A percentile compares a stretch with the other conserved stretches of the same genome.
Evolutionary conservation across 1,140 invertebrate genomes (phyloP).

Genomic region (Melitaea cinxia): DNA sequence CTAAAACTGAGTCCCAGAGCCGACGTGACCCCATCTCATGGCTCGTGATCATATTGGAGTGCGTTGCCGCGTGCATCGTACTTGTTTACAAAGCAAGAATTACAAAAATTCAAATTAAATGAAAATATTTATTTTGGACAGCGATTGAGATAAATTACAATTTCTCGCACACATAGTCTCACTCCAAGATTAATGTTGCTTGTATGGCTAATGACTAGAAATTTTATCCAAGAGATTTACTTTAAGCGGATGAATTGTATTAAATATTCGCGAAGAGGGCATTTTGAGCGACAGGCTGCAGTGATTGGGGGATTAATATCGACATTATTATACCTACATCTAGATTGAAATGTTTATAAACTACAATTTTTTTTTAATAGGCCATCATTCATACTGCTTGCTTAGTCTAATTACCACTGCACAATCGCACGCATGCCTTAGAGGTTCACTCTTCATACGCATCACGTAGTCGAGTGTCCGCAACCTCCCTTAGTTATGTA

Average conservation of each 20-base stretch:
- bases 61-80: no score
- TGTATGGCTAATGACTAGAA: background rate
- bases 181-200: no score
- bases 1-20: no score
- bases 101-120: no score
- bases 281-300: slow-evolving; percentile 6
- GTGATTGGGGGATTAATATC: background rate
- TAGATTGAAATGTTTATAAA: no score
- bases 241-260: background rate
- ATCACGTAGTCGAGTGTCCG: slow-evolving; percentile 21
- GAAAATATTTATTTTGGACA: no score
- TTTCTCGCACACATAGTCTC: no score
- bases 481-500: slow-evolving; percentile 23
- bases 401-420: slow-evolving; percentile 24
- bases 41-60: no score
- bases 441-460: slow-evolving; percentile 29
- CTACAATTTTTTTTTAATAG: no score
- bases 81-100: no score
- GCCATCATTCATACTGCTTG: slow-evolving; percentile 24
- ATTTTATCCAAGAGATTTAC: background rate
- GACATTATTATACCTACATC: background rate
- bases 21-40: no score
- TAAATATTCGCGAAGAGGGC: background rate
- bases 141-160: no score
- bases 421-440: slow-evolving; percentile 34